These are phyloP conservation scores for Cheirogaleus medius DNA, from an alignment of 2,113 vertebrate genomes.

Conservation along the genomic window DNA sequence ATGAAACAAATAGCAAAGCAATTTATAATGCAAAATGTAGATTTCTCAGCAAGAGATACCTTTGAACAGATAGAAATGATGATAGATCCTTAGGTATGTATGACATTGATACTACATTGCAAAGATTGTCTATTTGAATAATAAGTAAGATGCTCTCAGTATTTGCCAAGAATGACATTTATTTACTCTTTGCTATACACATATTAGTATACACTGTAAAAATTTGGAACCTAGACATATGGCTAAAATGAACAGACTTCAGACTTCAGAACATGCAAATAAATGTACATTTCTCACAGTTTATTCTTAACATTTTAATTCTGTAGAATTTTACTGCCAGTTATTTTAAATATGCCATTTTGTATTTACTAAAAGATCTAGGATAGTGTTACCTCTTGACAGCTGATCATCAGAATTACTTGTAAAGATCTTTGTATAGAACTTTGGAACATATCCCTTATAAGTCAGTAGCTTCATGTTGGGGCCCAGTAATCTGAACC, in stretches of 20 bases:
- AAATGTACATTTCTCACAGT: neutral
- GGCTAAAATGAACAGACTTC: neutral
- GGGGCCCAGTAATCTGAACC: neutral
- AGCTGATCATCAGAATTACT: neutral
- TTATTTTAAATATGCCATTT: constrained; percentile 14
- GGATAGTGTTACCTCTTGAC: neutral
- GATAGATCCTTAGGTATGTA: neutral
- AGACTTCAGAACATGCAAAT: neutral
- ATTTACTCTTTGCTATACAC: neutral
- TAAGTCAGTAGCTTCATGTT: neutral
- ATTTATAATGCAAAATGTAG: neutral
- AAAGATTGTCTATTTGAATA: neutral
- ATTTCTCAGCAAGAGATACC: neutral
- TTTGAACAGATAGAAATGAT: neutral
- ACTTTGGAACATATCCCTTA: neutral
- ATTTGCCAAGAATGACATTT: neutral
- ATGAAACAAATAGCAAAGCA: neutral
- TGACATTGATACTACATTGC: neutral
- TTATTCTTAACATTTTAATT: neutral
- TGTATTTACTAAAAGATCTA: neutral
- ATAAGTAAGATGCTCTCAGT: neutral
- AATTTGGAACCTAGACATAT: neutral
- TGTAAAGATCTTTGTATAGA: neutral
- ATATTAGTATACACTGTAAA: neutral
- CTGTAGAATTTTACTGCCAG: neutral